Percentiles rank a stretch among this genome's conserved stretches.
phyloP scores from a whole-genome alignment of 2,797 vertebrate species.

The Parauchenoglanis ngamensis region DNA sequence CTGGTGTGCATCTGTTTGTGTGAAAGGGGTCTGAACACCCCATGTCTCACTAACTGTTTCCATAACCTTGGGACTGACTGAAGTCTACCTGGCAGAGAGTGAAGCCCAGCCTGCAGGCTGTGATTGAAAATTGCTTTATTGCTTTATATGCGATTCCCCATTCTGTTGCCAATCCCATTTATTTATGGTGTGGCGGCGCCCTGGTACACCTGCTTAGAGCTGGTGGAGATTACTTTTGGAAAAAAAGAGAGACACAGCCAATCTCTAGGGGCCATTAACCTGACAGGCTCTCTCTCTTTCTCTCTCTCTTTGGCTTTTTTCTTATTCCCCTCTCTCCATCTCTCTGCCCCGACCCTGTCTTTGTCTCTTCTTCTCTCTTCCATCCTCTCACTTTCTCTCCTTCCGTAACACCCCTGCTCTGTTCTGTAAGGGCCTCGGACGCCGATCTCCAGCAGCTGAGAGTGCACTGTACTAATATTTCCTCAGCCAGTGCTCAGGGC shows the following conservation, averaged over 20 bases:
- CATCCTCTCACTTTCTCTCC: slow-evolving; percentile 52
- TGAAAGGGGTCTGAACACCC: slow-evolving; percentile 50
- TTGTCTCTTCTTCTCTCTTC: slow-evolving; percentile 39
- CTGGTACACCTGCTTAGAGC: slow-evolving; percentile 65
- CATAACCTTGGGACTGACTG: slow-evolving; percentile 66
- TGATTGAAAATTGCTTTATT: slow-evolving; percentile 80
- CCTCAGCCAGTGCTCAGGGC: slow-evolving; percentile 47
- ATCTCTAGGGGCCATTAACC: slow-evolving; percentile 59
- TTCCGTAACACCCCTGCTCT: slow-evolving; percentile 12
- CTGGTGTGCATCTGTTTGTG: slow-evolving; percentile 44
- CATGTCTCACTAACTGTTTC: slow-evolving; percentile 63
- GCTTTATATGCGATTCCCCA: slow-evolving; percentile 74
- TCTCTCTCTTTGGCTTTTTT: slow-evolving; percentile 40
- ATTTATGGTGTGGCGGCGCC: slow-evolving; percentile 74
- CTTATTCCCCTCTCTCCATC: slow-evolving; percentile 38
- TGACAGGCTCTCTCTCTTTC: slow-evolving; percentile 60
- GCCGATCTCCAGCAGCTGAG: slow-evolving; percentile 50
- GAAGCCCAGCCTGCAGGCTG: slow-evolving; percentile 60
- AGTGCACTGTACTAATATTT: slow-evolving; percentile 59
- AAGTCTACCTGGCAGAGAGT: slow-evolving; percentile 65
- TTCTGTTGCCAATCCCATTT: slow-evolving; percentile 74
- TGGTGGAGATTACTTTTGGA: slow-evolving; percentile 70
- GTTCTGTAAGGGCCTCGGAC: slow-evolving; percentile 28
- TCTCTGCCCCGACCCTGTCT: slow-evolving; percentile 54
- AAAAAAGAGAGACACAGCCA: slow-evolving; percentile 63